Evolutionary conservation across 2,797 vertebrate genomes (phyloP).

Genomic region (Neomorphus geoffroyi): DNA sequence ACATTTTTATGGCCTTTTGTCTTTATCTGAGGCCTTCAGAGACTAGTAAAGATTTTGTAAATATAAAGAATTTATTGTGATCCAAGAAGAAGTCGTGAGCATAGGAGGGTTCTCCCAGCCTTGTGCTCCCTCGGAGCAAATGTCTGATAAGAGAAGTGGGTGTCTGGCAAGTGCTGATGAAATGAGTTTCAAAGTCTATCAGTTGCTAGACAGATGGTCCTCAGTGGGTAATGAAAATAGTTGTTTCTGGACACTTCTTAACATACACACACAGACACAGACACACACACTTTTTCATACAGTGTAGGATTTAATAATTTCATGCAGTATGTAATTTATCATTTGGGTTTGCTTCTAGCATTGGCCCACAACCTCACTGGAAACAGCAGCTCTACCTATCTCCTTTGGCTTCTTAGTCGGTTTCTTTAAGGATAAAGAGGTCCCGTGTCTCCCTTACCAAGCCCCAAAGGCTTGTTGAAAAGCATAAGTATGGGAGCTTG

Average conservation of each 20-base stretch:
- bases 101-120: neutral
- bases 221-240: conserved; percentile 10
- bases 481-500: rapidly evolving
- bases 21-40: conserved; percentile 42
- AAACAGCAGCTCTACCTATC: neutral
- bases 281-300: neutral
- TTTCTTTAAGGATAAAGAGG: neutral
- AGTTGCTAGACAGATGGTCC: conserved; percentile 15
- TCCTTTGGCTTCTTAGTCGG: neutral
- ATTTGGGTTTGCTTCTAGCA: neutral
- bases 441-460: neutral
- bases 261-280: too few relatives aligned
- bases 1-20: conserved; percentile 39
- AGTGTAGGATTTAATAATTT: neutral
- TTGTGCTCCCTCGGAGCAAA: neutral
- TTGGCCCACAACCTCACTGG: neutral
- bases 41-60: conserved; percentile 47
- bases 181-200: conserved; percentile 24
- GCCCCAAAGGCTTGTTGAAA: neutral
- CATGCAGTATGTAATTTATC: neutral
- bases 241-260: conserved; percentile 8
- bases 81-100: conserved; percentile 25
- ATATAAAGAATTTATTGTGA: conserved; percentile 3
- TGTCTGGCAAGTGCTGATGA: conserved; percentile 33
- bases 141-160: conserved; percentile 44